Percentiles rank a stretch among this genome's conserved stretches.
Conservation (phyloP, 2,888 invertebrate species). For the Monoplex corrugatus region DNA sequence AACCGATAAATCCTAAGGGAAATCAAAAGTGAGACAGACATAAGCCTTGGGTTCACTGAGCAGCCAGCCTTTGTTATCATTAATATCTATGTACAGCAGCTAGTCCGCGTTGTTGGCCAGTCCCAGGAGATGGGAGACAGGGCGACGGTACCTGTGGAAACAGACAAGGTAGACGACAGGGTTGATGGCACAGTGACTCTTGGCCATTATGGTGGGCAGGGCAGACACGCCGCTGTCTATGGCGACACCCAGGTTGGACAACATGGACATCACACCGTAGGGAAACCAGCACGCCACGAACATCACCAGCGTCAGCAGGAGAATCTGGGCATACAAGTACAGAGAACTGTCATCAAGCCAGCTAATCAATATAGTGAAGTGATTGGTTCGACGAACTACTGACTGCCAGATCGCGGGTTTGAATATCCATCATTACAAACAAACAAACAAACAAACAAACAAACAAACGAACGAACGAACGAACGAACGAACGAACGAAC, state of each 20-base stretch:
- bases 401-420: no score
- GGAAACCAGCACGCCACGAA: slow-evolving; percentile 50
- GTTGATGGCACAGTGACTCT: slow-evolving; percentile 56
- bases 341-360: not conserved
- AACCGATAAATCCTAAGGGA: no score
- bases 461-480: no score
- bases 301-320: slow-evolving; percentile 42
- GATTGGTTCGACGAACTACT: no score
- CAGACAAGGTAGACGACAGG: slow-evolving; percentile 55
- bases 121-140: slow-evolving; percentile 40
- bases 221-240: slow-evolving; percentile 36
- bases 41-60: no score
- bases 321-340: slow-evolving; percentile 48
- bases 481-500: no score
- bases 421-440: not conserved
- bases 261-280: slow-evolving; percentile 51
- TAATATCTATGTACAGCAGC: no score
- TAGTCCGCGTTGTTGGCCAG: not conserved
- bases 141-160: slow-evolving; percentile 41
- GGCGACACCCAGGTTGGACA: slow-evolving; percentile 44
- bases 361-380: no score
- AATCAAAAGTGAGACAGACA: no score
- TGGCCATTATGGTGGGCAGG: slow-evolving; percentile 59
- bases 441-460: not conserved
- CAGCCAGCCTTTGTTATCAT: no score